phyloP scores from a whole-genome alignment of 2,797 vertebrate species.

The Onychomys torridus region DNA sequence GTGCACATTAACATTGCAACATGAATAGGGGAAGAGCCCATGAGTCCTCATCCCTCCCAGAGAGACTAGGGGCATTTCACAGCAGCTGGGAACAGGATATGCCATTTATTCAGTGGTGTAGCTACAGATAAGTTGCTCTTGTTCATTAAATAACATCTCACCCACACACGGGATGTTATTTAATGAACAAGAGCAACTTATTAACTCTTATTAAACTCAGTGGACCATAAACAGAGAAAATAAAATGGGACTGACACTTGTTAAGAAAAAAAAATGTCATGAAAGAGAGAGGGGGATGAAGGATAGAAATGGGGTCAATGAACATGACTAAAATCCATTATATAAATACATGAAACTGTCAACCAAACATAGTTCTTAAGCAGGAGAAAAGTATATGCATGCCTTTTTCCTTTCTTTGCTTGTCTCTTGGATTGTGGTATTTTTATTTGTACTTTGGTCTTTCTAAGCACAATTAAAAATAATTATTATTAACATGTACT shows the following conservation, averaged over 20 bases:
- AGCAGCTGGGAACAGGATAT: not conserved
- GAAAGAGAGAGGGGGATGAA: not conserved
- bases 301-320: not conserved
- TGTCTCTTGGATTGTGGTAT: not conserved
- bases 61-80: not conserved
- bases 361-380: not conserved
- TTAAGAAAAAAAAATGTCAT: not conserved
- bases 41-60: not conserved
- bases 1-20: not conserved
- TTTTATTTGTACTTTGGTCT: not conserved
- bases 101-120: not conserved
- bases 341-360: not conserved
- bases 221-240: too few species aligned
- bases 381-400: not conserved
- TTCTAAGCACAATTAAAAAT: slow-evolving; percentile 30
- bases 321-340: not conserved
- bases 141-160: not conserved
- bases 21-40: not conserved
- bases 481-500: not conserved
- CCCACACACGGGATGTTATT: too few species aligned
- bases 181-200: too few species aligned
- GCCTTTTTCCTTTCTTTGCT: not conserved
- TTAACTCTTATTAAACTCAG: not conserved
- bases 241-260: not conserved
- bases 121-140: not conserved